Evolutionary conservation across 2,888 invertebrate species (phyloP).

Genomic region (Macropis europaea): DNA sequence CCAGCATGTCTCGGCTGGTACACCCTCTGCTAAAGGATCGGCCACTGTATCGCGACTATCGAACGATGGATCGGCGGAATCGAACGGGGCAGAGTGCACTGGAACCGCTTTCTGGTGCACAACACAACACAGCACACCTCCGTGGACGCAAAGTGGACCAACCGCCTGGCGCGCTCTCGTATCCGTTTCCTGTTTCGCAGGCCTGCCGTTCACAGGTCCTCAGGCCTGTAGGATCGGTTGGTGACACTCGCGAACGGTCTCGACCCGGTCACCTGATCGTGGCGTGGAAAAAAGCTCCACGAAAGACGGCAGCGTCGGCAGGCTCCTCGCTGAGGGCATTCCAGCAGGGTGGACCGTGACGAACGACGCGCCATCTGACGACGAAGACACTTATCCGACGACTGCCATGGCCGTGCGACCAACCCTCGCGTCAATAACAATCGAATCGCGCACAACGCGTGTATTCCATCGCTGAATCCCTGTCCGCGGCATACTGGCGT

Average conservation of each 20-base stretch:
- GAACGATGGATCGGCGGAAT: neutral
- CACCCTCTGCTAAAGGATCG: too few species aligned
- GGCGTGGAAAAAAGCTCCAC: slow-evolving; percentile 51
- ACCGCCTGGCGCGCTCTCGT: slow-evolving; percentile 27
- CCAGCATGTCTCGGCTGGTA: neutral
- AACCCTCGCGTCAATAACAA: slow-evolving; percentile 67
- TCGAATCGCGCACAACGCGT: slow-evolving; percentile 16
- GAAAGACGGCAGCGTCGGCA: slow-evolving; percentile 55
- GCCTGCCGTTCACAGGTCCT: slow-evolving; percentile 3
- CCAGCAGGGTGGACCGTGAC: slow-evolving; percentile 72
- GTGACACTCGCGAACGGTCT: slow-evolving; percentile 2
- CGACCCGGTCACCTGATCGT: slow-evolving; percentile 42
- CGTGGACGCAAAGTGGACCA: slow-evolving; percentile 41
- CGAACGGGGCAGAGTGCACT: slow-evolving; percentile 20
- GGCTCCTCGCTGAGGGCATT: slow-evolving; percentile 62
- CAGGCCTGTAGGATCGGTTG: neutral
- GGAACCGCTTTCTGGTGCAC: slow-evolving; percentile 60
- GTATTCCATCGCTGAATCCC: neutral
- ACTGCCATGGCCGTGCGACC: slow-evolving; percentile 68
- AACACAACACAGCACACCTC: slow-evolving; percentile 49
- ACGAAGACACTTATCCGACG: slow-evolving; percentile 49
- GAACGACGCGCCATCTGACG: slow-evolving; percentile 71
- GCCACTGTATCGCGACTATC: neutral
- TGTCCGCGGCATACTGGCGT: neutral
- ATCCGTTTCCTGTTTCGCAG: slow-evolving; percentile 13